Percentiles rank a stretch among this genome's conserved stretches.
Evolutionary conservation across 2,797 vertebrate genomes (phyloP).

Genomic region (Pelochelys cantorii): DNA sequence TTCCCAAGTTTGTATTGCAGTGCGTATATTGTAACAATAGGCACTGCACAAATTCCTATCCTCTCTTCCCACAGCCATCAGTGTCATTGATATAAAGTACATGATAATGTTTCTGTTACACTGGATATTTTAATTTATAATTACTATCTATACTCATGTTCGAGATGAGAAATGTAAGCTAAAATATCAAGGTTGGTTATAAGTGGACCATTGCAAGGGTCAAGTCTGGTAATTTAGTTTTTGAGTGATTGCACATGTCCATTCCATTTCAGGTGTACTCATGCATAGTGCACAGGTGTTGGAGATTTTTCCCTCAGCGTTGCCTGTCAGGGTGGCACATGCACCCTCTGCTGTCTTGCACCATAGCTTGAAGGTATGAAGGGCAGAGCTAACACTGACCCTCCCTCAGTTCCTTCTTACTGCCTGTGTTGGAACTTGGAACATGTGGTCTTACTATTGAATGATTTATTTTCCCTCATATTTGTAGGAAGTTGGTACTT

Average conservation of each 20-base stretch:
- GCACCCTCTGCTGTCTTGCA: neutral
- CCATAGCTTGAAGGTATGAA: neutral
- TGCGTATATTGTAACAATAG: neutral
- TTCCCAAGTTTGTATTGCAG: neutral
- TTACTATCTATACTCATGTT: neutral
- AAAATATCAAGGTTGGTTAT: constrained; percentile 35
- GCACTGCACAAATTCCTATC: neutral
- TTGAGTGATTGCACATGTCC: neutral
- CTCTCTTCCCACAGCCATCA: neutral
- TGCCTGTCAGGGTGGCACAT: neutral
- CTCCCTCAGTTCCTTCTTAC: neutral
- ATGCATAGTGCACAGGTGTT: neutral
- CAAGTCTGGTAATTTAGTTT: constrained; percentile 17
- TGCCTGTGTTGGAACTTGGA: neutral
- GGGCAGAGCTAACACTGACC: neutral
- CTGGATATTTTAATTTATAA: constrained; percentile 27
- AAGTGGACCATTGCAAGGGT: constrained; percentile 37
- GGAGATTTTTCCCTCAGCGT: neutral
- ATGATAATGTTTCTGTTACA: neutral
- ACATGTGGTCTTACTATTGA: neutral
- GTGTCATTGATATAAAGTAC: neutral
- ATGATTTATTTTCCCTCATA: neutral
- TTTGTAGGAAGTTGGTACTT: neutral
- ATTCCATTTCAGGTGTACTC: neutral
- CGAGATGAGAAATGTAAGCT: constrained; percentile 20